Percentiles rank a stretch among this genome's conserved stretches.
phyloP scores from a whole-genome alignment of 2,888 invertebrate species.

The Cylindroiulus punctatus region DNA sequence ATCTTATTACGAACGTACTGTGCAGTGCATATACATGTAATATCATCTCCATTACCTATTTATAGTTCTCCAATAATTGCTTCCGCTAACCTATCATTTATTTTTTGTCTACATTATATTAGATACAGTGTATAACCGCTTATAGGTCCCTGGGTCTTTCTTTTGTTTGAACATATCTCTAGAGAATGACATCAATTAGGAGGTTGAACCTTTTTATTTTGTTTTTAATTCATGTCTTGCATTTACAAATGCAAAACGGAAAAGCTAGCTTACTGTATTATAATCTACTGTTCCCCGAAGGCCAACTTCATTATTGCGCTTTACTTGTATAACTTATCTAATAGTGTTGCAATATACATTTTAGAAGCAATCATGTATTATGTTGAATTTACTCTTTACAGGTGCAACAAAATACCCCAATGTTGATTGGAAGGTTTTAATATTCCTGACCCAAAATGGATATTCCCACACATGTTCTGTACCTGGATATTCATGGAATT shows the following conservation, averaged over 20 bases:
- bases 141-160: not conserved
- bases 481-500: too few relatives aligned
- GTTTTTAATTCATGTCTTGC: slow-evolving; percentile 8
- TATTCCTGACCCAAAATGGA: too few relatives aligned
- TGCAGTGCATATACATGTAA: not conserved
- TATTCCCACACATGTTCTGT: too few relatives aligned
- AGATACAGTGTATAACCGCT: not conserved
- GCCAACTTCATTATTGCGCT: not conserved
- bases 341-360: too few relatives aligned
- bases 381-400: not conserved
- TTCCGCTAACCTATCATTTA: slow-evolving; percentile 13
- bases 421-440: too few relatives aligned
- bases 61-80: not conserved
- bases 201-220: not conserved
- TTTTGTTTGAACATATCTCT: not conserved
- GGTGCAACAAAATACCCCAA: not conserved
- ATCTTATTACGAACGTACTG: not conserved
- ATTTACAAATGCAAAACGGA: not conserved
- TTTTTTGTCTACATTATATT: not conserved
- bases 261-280: slow-evolving; percentile 3
- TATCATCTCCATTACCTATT: slow-evolving; percentile 1
- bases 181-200: slow-evolving; percentile 16
- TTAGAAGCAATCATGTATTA: not conserved
- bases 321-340: not conserved
- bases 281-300: slow-evolving; percentile 13